phyloP scores from a whole-genome alignment of 2,888 invertebrate genomes.

The Limnephilus auricula region DNA sequence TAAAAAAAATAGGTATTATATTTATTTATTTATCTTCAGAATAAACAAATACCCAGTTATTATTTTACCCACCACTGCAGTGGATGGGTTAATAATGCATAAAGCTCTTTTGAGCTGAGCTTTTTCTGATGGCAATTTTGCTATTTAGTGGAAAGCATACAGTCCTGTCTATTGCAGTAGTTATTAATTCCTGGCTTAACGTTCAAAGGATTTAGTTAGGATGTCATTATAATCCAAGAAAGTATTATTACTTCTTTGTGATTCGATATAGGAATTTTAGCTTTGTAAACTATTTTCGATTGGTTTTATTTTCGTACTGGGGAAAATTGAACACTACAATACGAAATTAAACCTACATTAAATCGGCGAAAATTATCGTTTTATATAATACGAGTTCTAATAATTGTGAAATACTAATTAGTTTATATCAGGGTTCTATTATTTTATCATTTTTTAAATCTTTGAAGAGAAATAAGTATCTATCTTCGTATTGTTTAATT shows the following conservation, averaged over 20 bases:
- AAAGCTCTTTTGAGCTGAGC: neutral
- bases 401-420: too few relatives aligned
- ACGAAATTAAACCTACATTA: neutral
- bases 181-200: neutral
- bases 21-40: too few relatives aligned
- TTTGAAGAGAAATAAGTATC: too few relatives aligned
- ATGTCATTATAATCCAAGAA: neutral
- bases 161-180: constrained; percentile 18
- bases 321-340: neutral
- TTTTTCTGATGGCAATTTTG: neutral
- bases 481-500: too few relatives aligned
- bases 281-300: neutral
- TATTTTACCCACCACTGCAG: neutral
- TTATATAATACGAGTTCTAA: too few relatives aligned
- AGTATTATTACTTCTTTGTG: neutral
- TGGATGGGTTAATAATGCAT: neutral
- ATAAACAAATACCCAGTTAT: neutral
- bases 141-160: neutral
- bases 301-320: neutral
- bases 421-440: too few relatives aligned
- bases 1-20: too few relatives aligned
- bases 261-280: neutral
- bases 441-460: too few relatives aligned
- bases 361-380: neutral
- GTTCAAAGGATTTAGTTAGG: neutral